phyloP scores from a whole-genome alignment of 2,888 invertebrate species.

The Sinohyriopsis cumingii region DNA sequence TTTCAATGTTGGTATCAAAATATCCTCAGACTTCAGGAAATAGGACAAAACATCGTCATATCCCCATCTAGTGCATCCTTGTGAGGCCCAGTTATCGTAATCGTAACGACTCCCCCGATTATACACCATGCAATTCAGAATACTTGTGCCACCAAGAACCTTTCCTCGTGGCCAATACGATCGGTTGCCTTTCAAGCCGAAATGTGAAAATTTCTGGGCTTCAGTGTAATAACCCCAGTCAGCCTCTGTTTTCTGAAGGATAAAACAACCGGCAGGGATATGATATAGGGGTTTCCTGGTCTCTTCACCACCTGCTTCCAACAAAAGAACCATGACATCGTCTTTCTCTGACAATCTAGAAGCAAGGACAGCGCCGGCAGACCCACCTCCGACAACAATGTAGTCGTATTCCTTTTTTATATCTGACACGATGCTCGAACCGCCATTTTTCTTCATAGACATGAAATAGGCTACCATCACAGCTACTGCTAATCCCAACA shows the following conservation, averaged over 20 bases:
- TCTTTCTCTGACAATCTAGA: conserved; percentile 70
- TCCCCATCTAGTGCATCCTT: no score
- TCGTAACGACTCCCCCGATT: no score
- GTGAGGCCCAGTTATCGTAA: no score
- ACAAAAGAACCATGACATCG: conserved; percentile 57
- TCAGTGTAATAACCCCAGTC: conserved; percentile 72
- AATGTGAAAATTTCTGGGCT: conserved; percentile 62
- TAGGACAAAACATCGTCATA: no score
- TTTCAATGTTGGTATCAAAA: conserved; percentile 50
- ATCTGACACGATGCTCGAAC: no score
- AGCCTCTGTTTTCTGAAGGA: conserved; percentile 54
- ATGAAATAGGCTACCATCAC: no score
- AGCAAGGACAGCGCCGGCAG: conserved; percentile 72
- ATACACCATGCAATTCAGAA: conserved; percentile 92
- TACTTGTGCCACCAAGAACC: conserved; percentile 90
- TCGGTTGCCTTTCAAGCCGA: conserved; percentile 73
- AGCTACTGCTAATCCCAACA: no score
- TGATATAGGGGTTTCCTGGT: conserved; percentile 68
- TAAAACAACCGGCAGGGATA: conserved; percentile 72
- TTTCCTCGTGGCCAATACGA: conserved; percentile 94
- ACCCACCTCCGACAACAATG: no score
- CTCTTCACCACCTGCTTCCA: conserved; percentile 73
- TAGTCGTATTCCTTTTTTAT: conserved; percentile 9
- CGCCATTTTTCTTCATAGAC: no score
- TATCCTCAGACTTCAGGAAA: no score